A percentile compares a stretch with the other conserved stretches of the same genome.
phyloP scores from a whole-genome alignment of 2,888 invertebrate genomes.

The Eupithecia pulchellata region DNA sequence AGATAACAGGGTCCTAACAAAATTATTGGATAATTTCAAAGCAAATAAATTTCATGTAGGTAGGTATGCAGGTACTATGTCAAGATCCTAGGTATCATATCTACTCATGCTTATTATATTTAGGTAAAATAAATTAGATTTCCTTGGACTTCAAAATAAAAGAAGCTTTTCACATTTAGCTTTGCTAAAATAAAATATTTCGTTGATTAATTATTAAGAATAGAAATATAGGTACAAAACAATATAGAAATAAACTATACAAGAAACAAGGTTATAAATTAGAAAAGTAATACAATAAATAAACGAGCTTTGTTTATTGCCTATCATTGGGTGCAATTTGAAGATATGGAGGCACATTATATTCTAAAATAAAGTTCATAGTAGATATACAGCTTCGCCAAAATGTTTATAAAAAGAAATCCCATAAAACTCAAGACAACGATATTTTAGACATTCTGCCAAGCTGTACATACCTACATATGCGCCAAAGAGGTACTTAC shows the following conservation, averaged over 20 bases:
- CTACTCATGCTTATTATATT: neutral
- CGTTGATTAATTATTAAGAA: slow-evolving; percentile 14
- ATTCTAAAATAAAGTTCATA: neutral
- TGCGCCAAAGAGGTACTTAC: too few relatives aligned
- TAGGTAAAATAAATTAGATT: neutral
- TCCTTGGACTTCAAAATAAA: neutral
- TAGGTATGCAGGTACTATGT: neutral
- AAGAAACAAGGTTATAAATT: neutral
- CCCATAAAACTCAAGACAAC: too few relatives aligned
- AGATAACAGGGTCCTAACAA: slow-evolving; percentile 1
- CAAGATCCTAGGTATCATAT: neutral
- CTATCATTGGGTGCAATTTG: neutral
- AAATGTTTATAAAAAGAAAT: too few relatives aligned
- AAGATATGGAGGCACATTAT: neutral
- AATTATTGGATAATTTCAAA: neutral
- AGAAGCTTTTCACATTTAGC: slow-evolving; percentile 29
- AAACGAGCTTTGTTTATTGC: neutral
- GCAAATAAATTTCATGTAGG: neutral
- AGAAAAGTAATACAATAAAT: neutral
- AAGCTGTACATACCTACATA: neutral
- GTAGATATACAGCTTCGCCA: too few relatives aligned
- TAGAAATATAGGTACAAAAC: neutral
- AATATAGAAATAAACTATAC: neutral
- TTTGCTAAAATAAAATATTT: slow-evolving; percentile 30
- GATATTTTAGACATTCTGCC: too few relatives aligned